Evolutionary conservation across 2,888 invertebrate species (phyloP), one percentile per base, ranked within the genome.

Genomic region (Papilio demoleus): DNA sequence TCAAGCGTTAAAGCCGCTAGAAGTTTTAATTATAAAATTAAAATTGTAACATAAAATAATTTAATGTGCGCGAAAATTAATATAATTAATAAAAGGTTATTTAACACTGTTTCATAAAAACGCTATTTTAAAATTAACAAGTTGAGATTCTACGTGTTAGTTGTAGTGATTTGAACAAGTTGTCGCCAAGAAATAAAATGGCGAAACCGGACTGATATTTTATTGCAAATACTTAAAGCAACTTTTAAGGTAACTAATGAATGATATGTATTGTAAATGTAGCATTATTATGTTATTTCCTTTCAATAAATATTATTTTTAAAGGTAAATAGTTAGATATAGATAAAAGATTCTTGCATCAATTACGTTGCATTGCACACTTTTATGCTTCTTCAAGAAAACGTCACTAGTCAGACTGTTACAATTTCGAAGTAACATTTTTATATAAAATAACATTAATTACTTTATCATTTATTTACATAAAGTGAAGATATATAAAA

Each of bases 181-280:
- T 14, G 27, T 50, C 22, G 22, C 22, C 11, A 27, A n/a, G 14
- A 27, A 14, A 50, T 50, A 50, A 53, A 27, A 53, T 53, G 53
- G 53, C 53, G 53, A 53, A 27, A 50, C 50, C 50, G 14, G 27
- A 27, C 14, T 53, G 27, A 53, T n/a, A 27, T 27, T 53, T 27
- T 0, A 8, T 14, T 8, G n/a, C 24, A n/a, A 27, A n/a, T 17
- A 50, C 14, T 14, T 8, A 6, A 24, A 27, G 2, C 53, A 9
- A n/a, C 27, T 27, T 6, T 27, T 11, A 53, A 53, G 53, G 53
- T 53, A 53, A 27, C n/a, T n/a, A 24, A 27, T 14, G 0, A 27
- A 27, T 27, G 8, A 27, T 53, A 12, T 14, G 2, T 53, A 24
- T 24, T n/a, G 6, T n/a, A 27, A 14, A 8, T 27, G 0, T 27